phyloP scores from a whole-genome alignment of 2,888 invertebrate genomes.

The Ormyrus pomaceus region DNA sequence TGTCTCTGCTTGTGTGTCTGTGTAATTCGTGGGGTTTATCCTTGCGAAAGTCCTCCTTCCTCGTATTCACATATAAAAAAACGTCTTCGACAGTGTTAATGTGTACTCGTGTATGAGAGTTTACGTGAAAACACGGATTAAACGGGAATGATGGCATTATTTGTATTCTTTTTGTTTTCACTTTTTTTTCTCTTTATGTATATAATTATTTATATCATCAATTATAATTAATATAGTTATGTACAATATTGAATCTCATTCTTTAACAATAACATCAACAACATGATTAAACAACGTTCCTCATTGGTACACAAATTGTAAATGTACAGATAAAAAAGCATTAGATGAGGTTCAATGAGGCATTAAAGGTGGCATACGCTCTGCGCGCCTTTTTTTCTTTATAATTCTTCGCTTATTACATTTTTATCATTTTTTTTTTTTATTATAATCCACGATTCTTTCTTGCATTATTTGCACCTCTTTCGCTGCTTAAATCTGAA shows the following conservation, averaged over 20 bases:
- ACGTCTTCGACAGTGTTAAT: conserved; percentile 14
- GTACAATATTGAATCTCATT: conserved; percentile 86
- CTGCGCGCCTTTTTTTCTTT: conserved; percentile 66
- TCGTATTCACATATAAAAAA: conserved; percentile 28
- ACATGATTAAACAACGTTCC: conserved; percentile 79
- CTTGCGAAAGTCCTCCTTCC: not conserved
- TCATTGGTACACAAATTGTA: conserved; percentile 76
- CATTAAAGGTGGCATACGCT: conserved; percentile 73
- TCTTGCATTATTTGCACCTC: conserved; percentile 51
- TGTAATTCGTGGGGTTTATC: not conserved
- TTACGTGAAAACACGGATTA: conserved; percentile 23
- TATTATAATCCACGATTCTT: conserved; percentile 22
- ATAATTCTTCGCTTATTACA: conserved; percentile 52
- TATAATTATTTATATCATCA: conserved; percentile 78
- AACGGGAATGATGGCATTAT: conserved; percentile 45
- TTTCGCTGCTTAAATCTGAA: conserved; percentile 11
- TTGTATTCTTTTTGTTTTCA: conserved; percentile 36
- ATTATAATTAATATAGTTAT: conserved; percentile 86
- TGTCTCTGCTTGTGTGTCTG: conserved; percentile 1
- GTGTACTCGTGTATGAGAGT: not conserved
- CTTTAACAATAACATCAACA: conserved; percentile 89
- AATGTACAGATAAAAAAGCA: conserved; percentile 76
- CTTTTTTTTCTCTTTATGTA: conserved; percentile 67
- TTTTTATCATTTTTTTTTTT: conserved; percentile 58
- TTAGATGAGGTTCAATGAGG: conserved; percentile 76